Evolutionary conservation across 2,888 invertebrate species (phyloP).

Genomic region (Leucania comma): DNA sequence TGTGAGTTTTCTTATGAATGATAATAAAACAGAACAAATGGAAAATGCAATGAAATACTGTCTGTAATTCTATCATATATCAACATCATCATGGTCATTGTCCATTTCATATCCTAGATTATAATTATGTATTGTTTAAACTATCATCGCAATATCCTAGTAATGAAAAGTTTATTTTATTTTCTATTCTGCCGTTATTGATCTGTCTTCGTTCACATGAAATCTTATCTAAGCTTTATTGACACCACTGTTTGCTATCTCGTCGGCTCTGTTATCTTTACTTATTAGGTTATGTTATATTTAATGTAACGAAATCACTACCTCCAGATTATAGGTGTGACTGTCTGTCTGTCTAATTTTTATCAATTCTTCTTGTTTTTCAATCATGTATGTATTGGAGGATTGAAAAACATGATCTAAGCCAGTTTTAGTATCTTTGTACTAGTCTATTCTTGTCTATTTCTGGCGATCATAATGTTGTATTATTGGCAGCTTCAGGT

Average conservation of each 20-base stretch:
- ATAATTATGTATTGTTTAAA: neutral
- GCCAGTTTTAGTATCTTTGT: conserved; percentile 13
- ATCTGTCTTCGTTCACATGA: conserved; percentile 38
- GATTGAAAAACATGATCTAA: neutral
- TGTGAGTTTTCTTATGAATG: neutral
- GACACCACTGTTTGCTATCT: conserved; percentile 48
- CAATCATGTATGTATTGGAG: neutral
- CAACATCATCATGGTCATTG: neutral
- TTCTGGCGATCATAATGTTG: conserved; percentile 34
- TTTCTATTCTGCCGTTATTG: conserved; percentile 28
- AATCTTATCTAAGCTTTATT: conserved; percentile 57
- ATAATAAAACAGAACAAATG: neutral
- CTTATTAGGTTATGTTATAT: conserved; percentile 37
- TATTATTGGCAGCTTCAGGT: conserved; percentile 44
- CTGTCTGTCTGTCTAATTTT: neutral
- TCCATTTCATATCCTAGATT: neutral
- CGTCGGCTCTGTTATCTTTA: conserved; percentile 49
- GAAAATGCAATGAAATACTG: neutral
- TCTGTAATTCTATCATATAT: neutral
- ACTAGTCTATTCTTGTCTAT: conserved; percentile 50
- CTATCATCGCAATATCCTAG: neutral
- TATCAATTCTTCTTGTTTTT: neutral
- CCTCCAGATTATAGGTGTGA: neutral
- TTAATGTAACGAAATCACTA: conserved; percentile 29
- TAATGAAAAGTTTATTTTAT: neutral